Percentiles rank a stretch among this genome's conserved stretches.
Evolutionary conservation across 92 coral and sea anemone genomes (phyloP).

Genomic region (Diadumene lineata): DNA sequence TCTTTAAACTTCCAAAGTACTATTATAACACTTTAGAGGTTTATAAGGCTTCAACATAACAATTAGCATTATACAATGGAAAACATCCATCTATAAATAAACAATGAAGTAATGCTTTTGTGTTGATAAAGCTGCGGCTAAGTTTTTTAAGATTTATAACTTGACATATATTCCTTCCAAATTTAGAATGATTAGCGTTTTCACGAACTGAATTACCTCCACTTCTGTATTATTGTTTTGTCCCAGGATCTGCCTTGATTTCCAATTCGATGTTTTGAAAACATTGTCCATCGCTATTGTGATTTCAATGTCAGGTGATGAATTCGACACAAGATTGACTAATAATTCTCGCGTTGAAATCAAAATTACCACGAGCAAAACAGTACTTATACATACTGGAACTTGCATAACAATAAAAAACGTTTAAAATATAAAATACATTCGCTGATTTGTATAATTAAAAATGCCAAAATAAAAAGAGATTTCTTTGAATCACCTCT

Average conservation of each 20-base stretch:
- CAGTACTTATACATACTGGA: conserved; percentile 3
- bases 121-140: too few species aligned
- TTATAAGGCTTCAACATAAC: too few species aligned
- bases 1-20: too few species aligned
- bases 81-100: too few species aligned
- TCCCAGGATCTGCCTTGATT: conserved; percentile 19
- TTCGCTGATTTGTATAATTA: background rate
- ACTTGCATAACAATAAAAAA: background rate
- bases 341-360: conserved; percentile 1
- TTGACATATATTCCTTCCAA: too few species aligned
- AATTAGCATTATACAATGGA: too few species aligned
- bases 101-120: too few species aligned
- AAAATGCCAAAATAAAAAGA: background rate
- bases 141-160: too few species aligned
- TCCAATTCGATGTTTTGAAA: background rate
- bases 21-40: too few species aligned
- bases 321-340: background rate
- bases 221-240: background rate
- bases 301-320: background rate
- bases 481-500: background rate
- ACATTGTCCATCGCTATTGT: background rate
- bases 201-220: background rate
- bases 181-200: background rate
- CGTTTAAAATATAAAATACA: background rate
- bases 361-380: conserved; percentile 2